These are phyloP conservation scores for Ceratotherium simum DNA, from an alignment of 2,113 vertebrate species.

Conservation along the genomic window DNA sequence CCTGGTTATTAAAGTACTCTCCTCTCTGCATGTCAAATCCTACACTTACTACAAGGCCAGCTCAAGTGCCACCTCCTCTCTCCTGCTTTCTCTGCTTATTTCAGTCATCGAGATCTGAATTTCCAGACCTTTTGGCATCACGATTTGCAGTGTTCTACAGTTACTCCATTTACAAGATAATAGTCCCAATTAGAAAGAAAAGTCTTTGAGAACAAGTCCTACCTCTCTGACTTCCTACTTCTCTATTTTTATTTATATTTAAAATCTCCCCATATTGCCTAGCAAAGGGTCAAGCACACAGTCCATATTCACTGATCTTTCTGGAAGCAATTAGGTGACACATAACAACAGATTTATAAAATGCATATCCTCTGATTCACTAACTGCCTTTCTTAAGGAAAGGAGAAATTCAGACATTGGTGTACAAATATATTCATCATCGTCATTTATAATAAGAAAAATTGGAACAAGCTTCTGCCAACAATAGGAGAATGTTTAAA, in stretches of 20 bases:
- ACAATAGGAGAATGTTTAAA: conserved; percentile 9
- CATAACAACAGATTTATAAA: neutral
- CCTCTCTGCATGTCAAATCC: neutral
- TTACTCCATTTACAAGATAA: neutral
- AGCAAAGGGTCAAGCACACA: neutral
- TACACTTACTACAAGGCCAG: neutral
- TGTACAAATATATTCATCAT: neutral
- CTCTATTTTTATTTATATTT: neutral
- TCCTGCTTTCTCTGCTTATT: neutral
- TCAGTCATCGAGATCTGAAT: neutral
- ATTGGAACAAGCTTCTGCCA: neutral
- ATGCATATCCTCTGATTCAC: neutral
- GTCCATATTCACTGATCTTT: neutral
- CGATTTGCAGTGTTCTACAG: neutral
- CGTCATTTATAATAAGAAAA: neutral
- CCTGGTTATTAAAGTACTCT: neutral
- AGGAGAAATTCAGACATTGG: neutral
- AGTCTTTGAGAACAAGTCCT: neutral
- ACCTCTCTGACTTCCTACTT: neutral
- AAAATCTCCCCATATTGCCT: neutral
- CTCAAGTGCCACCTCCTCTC: neutral
- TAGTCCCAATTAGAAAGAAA: neutral
- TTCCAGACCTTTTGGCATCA: neutral
- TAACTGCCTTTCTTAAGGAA: conserved; percentile 5
- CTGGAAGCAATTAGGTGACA: neutral